These are phyloP conservation scores for Andrena fulva DNA, from an alignment of 2,888 invertebrate species.

Conservation along the genomic window DNA sequence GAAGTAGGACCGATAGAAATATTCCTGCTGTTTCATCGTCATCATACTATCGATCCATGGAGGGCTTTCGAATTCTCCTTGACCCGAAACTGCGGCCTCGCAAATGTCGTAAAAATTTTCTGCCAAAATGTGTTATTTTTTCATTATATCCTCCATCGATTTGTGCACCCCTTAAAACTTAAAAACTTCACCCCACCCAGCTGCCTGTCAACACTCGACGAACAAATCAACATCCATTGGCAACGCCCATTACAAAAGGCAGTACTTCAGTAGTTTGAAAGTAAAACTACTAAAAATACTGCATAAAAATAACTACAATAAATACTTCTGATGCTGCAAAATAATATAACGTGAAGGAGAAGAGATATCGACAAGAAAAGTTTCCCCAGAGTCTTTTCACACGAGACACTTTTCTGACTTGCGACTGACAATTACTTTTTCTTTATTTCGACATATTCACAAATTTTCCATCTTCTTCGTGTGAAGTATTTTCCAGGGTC, in stretches of 20 bases:
- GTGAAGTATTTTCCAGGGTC: too few relatives aligned
- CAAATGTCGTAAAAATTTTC: slow-evolving; percentile 14
- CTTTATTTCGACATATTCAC: too few relatives aligned
- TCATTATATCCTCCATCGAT: neutral
- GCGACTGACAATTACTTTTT: too few relatives aligned
- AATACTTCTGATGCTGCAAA: too few relatives aligned
- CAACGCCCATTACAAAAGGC: neutral
- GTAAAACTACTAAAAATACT: too few relatives aligned
- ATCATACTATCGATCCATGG: slow-evolving; percentile 27
- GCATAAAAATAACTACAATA: too few relatives aligned
- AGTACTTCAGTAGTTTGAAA: neutral
- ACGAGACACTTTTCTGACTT: too few relatives aligned
- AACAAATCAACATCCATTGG: slow-evolving; percentile 2
- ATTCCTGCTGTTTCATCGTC: slow-evolving; percentile 12
- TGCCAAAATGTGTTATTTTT: slow-evolving; percentile 20
- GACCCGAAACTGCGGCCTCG: slow-evolving; percentile 10
- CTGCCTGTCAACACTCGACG: neutral
- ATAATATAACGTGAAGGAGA: too few relatives aligned
- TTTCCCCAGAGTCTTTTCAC: too few relatives aligned
- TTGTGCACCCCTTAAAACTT: neutral
- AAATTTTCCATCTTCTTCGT: too few relatives aligned
- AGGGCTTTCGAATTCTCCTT: slow-evolving; percentile 34
- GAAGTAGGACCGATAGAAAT: slow-evolving; percentile 9
- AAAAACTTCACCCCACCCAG: neutral
- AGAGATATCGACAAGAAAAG: too few relatives aligned